These are phyloP conservation scores for Poeciliopsis presidionis DNA, from an alignment of 2,797 vertebrate genomes.

Conservation along the genomic window DNA sequence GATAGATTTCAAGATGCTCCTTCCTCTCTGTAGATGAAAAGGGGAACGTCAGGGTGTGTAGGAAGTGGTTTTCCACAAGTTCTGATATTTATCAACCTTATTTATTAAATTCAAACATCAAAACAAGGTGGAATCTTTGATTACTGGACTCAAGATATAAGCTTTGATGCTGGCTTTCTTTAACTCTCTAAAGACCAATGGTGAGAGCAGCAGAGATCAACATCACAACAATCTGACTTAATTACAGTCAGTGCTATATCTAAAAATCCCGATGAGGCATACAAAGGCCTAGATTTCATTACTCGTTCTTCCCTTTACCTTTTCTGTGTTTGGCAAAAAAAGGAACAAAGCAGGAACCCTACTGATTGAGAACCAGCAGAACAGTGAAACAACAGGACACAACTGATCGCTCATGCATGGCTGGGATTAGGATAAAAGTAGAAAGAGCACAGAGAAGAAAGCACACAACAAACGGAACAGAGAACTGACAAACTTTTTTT, in stretches of 20 bases:
- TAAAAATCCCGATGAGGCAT: constrained; percentile 81
- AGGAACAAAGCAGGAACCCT: constrained; percentile 96
- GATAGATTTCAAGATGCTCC: constrained; percentile 63
- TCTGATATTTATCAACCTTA: constrained; percentile 72
- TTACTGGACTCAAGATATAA: constrained; percentile 66
- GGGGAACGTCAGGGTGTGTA: constrained; percentile 56
- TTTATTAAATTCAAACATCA: constrained; percentile 75
- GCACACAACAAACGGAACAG: constrained; percentile 96
- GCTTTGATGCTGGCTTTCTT: constrained; percentile 76
- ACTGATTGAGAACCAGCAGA: constrained; percentile 98
- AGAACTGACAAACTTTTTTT: constrained; percentile 96
- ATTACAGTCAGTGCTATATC: constrained; percentile 82
- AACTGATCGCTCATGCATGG: constrained; percentile 99
- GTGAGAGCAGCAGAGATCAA: constrained; percentile 71
- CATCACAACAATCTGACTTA: constrained; percentile 78
- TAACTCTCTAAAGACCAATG: constrained; percentile 72
- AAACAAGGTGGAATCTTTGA: constrained; percentile 69
- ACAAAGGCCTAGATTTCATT: constrained; percentile 91
- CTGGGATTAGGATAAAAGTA: constrained; percentile 98
- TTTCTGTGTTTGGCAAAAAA: constrained; percentile 94
- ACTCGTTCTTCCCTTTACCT: constrained; percentile 93
- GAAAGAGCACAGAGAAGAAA: constrained; percentile 95
- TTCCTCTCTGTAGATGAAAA: constrained; percentile 35
- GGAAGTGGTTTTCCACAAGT: constrained; percentile 60
- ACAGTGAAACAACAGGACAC: constrained; percentile 99